A percentile compares a stretch with the other conserved stretches of the same genome.
Conservation (phyloP, 2,888 invertebrate genomes). For the Gortyna flavago region DNA sequence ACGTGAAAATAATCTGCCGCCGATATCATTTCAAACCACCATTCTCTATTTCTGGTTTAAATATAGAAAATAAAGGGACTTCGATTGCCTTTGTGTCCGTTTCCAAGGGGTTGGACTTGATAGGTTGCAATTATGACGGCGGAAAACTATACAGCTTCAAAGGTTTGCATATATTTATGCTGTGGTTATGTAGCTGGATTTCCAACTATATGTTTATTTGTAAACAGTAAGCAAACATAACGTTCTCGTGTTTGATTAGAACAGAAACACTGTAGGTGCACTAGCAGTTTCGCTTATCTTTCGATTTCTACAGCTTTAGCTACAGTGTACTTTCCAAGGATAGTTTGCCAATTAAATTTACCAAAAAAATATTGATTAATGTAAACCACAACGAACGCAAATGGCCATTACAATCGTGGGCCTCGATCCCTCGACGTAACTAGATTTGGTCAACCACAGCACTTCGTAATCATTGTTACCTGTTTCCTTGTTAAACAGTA, state of each 20-base stretch:
- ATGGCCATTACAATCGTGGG: slow-evolving; percentile 42
- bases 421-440: slow-evolving; percentile 52
- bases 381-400: slow-evolving; percentile 36
- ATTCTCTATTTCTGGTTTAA: slow-evolving; percentile 76
- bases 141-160: slow-evolving; percentile 40
- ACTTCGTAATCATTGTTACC: slow-evolving; percentile 71
- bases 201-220: slow-evolving; percentile 36
- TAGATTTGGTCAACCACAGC: slow-evolving; percentile 68
- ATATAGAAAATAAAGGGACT: slow-evolving; percentile 75
- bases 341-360: slow-evolving; percentile 5
- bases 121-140: slow-evolving; percentile 45
- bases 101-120: slow-evolving; percentile 63
- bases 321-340: slow-evolving; percentile 1
- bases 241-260: slow-evolving; percentile 25
- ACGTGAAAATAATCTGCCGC: slow-evolving; percentile 78
- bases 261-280: slow-evolving; percentile 16
- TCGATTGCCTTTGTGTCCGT: slow-evolving; percentile 74
- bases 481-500: slow-evolving; percentile 68
- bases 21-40: slow-evolving; percentile 79
- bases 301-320: slow-evolving; percentile 4
- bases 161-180: slow-evolving; percentile 28
- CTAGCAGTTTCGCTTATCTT: slow-evolving; percentile 8
- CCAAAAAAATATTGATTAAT: slow-evolving; percentile 43
- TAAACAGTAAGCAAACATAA: slow-evolving; percentile 28
- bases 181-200: slow-evolving; percentile 11